phyloP scores from a whole-genome alignment of 2,113 vertebrate genomes.

The Pantherophis guttatus region DNA sequence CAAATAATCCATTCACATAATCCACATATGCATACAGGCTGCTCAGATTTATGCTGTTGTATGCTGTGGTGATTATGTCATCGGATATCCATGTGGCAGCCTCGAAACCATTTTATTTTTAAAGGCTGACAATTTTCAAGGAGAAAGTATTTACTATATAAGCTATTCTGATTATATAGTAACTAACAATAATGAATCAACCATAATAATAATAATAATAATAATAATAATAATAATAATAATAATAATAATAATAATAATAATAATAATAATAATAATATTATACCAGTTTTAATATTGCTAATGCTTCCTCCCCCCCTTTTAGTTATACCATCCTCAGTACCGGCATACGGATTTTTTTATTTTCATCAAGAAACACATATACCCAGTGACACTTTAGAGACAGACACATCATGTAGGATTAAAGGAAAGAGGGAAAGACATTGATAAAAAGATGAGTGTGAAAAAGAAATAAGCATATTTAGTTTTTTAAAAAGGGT shows the following conservation, averaged over 20 bases:
- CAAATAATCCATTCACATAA: constrained; percentile 37
- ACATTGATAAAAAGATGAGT: constrained; percentile 5
- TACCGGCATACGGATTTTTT: constrained; percentile 22
- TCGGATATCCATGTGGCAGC: constrained; percentile 33
- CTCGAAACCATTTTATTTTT: constrained; percentile 19
- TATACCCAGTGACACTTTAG: background rate
- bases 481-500: constrained; percentile 44
- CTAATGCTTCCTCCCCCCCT: constrained; percentile 12
- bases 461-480: constrained; percentile 51
- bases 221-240: constrained; percentile 5
- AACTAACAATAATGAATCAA: background rate
- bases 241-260: constrained; percentile 17
- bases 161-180: background rate
- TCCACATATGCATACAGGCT: constrained; percentile 47
- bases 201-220: background rate
- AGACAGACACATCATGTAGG: background rate
- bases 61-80: constrained; percentile 11
- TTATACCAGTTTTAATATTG: constrained; percentile 17
- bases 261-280: constrained; percentile 1
- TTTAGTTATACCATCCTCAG: background rate
- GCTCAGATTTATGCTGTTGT: constrained; percentile 23
- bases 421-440: constrained; percentile 30
- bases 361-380: constrained; percentile 9
- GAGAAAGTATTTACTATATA: background rate
- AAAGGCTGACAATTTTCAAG: constrained; percentile 10